These are phyloP conservation scores for Sylvia atricapilla DNA, from an alignment of 2,113 vertebrate genomes.

Conservation along the genomic window DNA sequence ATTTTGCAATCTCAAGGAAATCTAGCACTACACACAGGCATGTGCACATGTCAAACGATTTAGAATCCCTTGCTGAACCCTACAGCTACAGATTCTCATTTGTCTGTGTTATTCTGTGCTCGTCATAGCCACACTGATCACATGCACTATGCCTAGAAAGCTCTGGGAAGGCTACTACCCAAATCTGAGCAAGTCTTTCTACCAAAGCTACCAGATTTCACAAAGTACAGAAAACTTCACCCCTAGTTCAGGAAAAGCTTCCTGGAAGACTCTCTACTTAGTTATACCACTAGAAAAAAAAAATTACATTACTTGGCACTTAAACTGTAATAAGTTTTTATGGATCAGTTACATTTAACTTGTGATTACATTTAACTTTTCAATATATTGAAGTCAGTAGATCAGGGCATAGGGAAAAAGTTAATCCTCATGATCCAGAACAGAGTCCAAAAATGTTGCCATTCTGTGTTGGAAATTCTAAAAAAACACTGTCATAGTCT, in stretches of 20 bases:
- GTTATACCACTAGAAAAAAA: not conserved
- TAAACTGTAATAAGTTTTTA: not conserved
- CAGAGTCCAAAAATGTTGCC: not conserved
- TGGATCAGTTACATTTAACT: not conserved
- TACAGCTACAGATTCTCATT: not conserved
- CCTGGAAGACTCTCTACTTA: not conserved
- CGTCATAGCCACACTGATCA: not conserved
- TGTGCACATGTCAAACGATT: not conserved
- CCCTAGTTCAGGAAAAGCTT: not conserved
- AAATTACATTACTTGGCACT: not conserved
- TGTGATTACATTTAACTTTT: not conserved
- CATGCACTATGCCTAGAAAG: not conserved
- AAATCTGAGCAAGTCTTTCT: not conserved
- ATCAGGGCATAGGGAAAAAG: not conserved
- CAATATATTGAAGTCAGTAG: not conserved
- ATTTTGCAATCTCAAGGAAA: not conserved
- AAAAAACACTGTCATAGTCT: not conserved
- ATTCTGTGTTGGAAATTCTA: not conserved
- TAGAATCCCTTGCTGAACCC: not conserved
- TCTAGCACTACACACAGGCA: not conserved
- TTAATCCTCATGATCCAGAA: not conserved
- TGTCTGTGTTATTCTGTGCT: not conserved
- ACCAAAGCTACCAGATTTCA: not conserved
- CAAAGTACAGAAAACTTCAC: not conserved
- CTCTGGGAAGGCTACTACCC: not conserved